Base-by-base conservation (phyloP, 2,888 invertebrate genomes). In the Drosophila picticornis region DNA sequence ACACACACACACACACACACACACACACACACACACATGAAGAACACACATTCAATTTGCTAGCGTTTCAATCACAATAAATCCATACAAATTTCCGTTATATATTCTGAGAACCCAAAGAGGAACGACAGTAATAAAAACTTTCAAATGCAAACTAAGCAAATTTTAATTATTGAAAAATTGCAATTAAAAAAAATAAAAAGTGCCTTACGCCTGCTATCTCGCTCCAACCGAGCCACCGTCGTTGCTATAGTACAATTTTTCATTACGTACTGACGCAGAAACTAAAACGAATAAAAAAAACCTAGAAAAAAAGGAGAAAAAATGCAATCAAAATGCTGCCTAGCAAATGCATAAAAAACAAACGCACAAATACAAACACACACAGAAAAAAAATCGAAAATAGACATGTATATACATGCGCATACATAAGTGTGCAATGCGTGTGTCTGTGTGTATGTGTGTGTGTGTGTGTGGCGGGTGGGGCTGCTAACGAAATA, bases 81-180 rank as follows among this genome's bases (percentile, higher is more conserved):
- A 79, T 80, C 89, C 81, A 86, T 85, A 85, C 79, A 88, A 86
- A 86, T 90, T 90, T 90, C 85, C 91, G 82, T 70, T 87, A 70
- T 62, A 66, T 77, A 64, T 81, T 56, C 60, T 52, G 56, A 69
- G 62, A 68, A 50, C 55, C 50, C 80, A 80, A 80, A 71, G 75
- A 83, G 80, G 57, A 75, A 83, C 75, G 80, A 71, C 83, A 80
- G 83, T 83, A 80, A 81, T 84, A 82, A 84, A 82, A 82, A 82
- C 82, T 82, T 88, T 88, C 91, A 90, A 88, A 88, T 88, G 87
- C 91, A 91, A 88, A 91, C 87, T 88, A 88, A 88, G 87, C 87
- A 88, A 88, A 88, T 88, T 88, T 88, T 88, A 88, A 88, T 88
- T 88, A 91, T 90, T 91, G 91, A 88, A 92, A 90, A 91, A 91